Evolutionary conservation across 2,888 invertebrate genomes (phyloP), one percentile per base, ranked within the genome.

Genomic region (Aporophyla lueneburgensis): DNA sequence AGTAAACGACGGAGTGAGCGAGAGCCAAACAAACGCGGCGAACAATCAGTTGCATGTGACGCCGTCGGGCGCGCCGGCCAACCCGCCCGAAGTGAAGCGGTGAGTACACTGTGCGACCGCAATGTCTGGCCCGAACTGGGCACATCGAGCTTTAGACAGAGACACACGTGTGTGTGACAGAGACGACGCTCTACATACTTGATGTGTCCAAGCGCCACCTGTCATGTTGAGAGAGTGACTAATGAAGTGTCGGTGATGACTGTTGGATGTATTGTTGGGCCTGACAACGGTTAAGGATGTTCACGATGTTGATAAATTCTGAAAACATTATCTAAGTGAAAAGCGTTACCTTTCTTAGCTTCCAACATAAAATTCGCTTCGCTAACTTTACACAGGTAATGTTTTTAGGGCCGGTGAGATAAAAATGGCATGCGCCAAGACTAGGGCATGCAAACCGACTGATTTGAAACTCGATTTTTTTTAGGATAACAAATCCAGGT

Each of bases 81-180:
- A 82, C 80, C 84, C 91, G 78, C 92, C 93, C 2, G 96, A 96
- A 85, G 92, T 96, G 24, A 95, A 94, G 83, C 95, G 96, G 96
- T 96, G 27, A 90, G 91, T 84, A 16, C 61, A 2, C 24, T 16
- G 40, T n/a, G 12, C 16, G 33, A 21, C 49, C 21, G 10, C 24
- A 3, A 4, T 14, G 2, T 9, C 4, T 21, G 24, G 5, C 21
- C 71, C 12, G 5, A 0, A 54, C 12, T 1, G 21, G 14, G 10
- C 73, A 40, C 21, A 21, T 10, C 40, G 40, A 43, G 21, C 21
- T 43, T 27, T 21, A 51, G 14, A 21, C 6, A 21, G 10, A 21
- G 49, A 69, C 24, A 40, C 40, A 19, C 19, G 68, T 24, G 5
- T 5, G 19, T 14, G 24, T 21, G 46, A 40, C 21, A 51, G 19